Percentiles rank a stretch among this genome's conserved stretches.
Conservation (phyloP, 1,140 invertebrate species). For the Scaptomyza pallida region DNA sequence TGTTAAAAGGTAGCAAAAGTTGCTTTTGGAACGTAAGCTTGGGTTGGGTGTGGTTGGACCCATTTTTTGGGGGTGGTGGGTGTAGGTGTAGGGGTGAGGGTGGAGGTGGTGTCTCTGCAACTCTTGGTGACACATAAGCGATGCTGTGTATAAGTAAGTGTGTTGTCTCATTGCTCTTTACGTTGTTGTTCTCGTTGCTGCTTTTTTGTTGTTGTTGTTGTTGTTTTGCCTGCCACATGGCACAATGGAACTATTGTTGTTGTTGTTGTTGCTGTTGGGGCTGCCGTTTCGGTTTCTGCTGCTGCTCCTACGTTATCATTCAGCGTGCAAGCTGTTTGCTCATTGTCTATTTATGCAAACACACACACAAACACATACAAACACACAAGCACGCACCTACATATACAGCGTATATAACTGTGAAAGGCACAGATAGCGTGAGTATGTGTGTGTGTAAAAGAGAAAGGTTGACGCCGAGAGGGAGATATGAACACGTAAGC, state of each 20-base stretch:
- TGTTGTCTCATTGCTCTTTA: constrained; percentile 22
- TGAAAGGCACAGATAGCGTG: not conserved
- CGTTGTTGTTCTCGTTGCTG: constrained; percentile 43
- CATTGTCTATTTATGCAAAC: constrained; percentile 82
- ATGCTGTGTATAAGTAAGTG: constrained; percentile 46
- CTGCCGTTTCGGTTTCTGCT: constrained; percentile 53
- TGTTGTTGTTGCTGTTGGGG: constrained; percentile 43
- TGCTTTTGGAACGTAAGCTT: constrained; percentile 19
- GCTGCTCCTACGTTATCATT: constrained; percentile 76
- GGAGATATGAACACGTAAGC: constrained; percentile 48
- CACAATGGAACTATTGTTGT: constrained; percentile 22
- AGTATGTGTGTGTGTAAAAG: not conserved
- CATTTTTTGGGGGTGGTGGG: constrained; percentile 22
- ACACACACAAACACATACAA: constrained; percentile 53
- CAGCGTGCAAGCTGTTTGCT: constrained; percentile 79
- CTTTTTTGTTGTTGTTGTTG: constrained; percentile 34
- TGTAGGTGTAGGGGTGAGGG: not conserved
- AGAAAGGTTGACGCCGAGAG: not conserved
- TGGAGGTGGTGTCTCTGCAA: constrained; percentile 22
- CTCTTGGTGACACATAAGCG: constrained; percentile 68
- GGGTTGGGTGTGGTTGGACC: constrained; percentile 14
- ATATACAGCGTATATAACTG: not conserved
- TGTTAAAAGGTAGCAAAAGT: constrained; percentile 37
- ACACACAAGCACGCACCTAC: not conserved
- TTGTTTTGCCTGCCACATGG: constrained; percentile 40